Evolutionary conservation across 2,113 vertebrate species (phyloP).

Genomic region (Ivindomyrus marchei): DNA sequence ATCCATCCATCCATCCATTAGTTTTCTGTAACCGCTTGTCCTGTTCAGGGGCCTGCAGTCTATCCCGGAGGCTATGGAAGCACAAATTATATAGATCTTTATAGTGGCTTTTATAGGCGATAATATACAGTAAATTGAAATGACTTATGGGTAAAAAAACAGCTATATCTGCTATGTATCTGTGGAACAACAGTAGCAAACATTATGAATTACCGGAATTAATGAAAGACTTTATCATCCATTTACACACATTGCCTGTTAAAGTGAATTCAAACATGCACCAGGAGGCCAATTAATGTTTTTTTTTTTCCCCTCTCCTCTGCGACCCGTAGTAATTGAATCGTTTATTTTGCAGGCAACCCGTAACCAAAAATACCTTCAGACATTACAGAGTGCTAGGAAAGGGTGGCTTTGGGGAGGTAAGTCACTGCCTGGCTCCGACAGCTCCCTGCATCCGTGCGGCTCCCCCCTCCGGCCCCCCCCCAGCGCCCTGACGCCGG

Average conservation of each 20-base stretch:
- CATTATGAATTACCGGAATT: background rate
- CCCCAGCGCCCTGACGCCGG: background rate
- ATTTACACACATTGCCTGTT: background rate
- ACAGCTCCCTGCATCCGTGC: background rate
- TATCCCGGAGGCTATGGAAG: background rate
- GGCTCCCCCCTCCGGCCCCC: background rate
- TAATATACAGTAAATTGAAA: constrained; percentile 15
- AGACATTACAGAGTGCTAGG: constrained; percentile 87
- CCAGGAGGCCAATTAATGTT: constrained; percentile 1
- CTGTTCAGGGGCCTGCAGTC: background rate
- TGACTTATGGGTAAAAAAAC: background rate
- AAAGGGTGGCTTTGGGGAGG: constrained; percentile 94
- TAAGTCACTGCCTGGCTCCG: constrained; percentile 54
- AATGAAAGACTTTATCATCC: background rate
- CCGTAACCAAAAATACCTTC: constrained; percentile 88
- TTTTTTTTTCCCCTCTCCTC: background rate
- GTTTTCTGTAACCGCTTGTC: background rate
- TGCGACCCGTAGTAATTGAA: constrained; percentile 5
- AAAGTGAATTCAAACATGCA: constrained; percentile 1
- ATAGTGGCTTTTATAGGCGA: background rate
- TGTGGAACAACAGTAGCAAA: background rate
- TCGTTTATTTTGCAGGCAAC: constrained; percentile 65
- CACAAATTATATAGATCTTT: background rate
- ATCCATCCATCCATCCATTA: background rate
- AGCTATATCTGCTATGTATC: too few species aligned